phyloP scores from a whole-genome alignment of 2,888 invertebrate species.

The Altica lythri region DNA sequence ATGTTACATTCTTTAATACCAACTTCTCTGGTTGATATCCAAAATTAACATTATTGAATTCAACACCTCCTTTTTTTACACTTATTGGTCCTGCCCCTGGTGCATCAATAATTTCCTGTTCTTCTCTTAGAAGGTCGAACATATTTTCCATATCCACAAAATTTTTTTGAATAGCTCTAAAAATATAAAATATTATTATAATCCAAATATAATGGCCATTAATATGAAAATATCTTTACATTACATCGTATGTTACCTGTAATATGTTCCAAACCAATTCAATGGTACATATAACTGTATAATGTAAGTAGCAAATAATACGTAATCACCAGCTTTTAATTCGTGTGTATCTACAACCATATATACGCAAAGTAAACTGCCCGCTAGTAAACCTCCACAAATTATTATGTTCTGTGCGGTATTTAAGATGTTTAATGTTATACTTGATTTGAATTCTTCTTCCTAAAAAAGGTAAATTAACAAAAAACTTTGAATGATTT shows the following conservation, averaged over 20 bases:
- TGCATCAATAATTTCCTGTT: conserved; percentile 84
- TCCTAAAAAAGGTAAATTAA: conserved; percentile 60
- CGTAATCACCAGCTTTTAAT: conserved; percentile 93
- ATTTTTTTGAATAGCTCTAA: conserved; percentile 92
- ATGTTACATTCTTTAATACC: conserved; percentile 78
- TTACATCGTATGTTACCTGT: conserved; percentile 67
- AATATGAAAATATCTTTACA: no score
- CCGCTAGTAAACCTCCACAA: conserved; percentile 81
- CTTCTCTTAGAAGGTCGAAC: conserved; percentile 91
- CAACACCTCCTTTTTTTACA: conserved; percentile 74
- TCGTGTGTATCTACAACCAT: conserved; percentile 72
- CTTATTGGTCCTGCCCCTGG: conserved; percentile 75
- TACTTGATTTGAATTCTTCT: conserved; percentile 87
- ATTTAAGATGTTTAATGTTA: conserved; percentile 89
- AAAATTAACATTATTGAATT: conserved; percentile 90
- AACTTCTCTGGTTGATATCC: conserved; percentile 80
- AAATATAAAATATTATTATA: conserved; percentile 3
- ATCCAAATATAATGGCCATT: not conserved
- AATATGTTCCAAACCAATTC: conserved; percentile 98
- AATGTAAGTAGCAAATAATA: conserved; percentile 92
- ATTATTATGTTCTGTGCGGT: conserved; percentile 90
- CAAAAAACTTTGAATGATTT: not conserved
- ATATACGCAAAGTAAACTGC: conserved; percentile 86
- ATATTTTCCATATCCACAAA: conserved; percentile 99
- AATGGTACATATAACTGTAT: conserved; percentile 93